These are phyloP conservation scores for Bombylius discolor DNA, from an alignment of 2,888 invertebrate genomes.

Conservation along the genomic window DNA sequence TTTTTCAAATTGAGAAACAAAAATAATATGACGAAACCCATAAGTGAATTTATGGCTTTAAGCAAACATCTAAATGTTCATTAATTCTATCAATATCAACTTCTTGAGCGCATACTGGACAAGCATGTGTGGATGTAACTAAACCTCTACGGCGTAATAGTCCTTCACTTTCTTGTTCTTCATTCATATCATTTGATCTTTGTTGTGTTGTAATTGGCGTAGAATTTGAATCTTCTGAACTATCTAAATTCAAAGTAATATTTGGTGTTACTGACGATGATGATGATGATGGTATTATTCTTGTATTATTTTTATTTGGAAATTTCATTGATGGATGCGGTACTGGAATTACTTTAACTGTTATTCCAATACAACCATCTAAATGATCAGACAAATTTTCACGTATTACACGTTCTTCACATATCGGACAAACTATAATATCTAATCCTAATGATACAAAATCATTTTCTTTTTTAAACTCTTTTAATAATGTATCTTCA, in stretches of 20 bases:
- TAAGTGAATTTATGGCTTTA: not conserved
- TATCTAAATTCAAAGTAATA: not conserved
- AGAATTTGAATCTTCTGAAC: not conserved
- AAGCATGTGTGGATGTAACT: slow-evolving; percentile 22
- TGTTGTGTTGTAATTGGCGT: not conserved
- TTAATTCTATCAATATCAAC: slow-evolving; percentile 24
- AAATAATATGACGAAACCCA: no score
- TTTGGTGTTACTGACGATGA: not conserved
- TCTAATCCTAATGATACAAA: slow-evolving; percentile 23
- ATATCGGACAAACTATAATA: slow-evolving; percentile 32
- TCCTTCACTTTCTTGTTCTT: slow-evolving; percentile 10
- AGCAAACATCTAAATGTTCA: slow-evolving; percentile 27
- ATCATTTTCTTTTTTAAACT: slow-evolving; percentile 29
- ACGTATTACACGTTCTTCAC: slow-evolving; percentile 29
- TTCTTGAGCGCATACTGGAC: slow-evolving; percentile 28
- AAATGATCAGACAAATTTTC: slow-evolving; percentile 26
- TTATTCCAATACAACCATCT: slow-evolving; percentile 31
- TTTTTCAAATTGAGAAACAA: not conserved
- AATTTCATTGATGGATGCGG: not conserved
- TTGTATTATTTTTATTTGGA: not conserved
- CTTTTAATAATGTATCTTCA: slow-evolving; percentile 26
- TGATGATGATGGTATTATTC: not conserved
- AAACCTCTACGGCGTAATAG: slow-evolving; percentile 22
- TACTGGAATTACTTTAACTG: slow-evolving; percentile 18
- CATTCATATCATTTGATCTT: slow-evolving; percentile 7